Base-by-base conservation (phyloP, 1,140 invertebrate species). In the Myzus persicae region DNA sequence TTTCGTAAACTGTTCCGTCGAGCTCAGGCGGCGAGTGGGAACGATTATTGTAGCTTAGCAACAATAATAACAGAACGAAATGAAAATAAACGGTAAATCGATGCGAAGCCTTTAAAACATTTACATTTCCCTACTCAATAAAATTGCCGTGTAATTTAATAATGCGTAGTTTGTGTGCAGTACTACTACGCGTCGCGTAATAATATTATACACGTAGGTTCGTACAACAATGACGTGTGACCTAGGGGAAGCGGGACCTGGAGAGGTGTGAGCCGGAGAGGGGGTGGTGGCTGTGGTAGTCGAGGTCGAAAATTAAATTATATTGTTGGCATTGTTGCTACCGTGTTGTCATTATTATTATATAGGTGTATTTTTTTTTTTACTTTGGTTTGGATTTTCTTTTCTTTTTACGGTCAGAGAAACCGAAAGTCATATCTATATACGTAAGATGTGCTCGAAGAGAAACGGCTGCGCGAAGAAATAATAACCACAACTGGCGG, bases 71-170 rank as follows among this genome's bases (percentile, higher is more conserved):
- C n/a, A 76, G 14, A n/a, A 76, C 2, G 18, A 42, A 81, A 48
- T 42, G 48, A 38, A 48, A 67, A 91, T 36, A 46, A 91, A 67
- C 31, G n/a, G 11, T 91, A 92, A 92, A 92, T 92, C 91, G 91
- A 92, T 92, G 59, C n/a, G 67, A 81, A 81, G 26, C 91, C 91
- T 92, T 48, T 92, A 84, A 92, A 92, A 92, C 91, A 92, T 92
- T 92, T 92, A 92, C 76, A 90, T 90, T 67, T 90, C 67, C 48
- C 51, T 90, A 42, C 9, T 51, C 88, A 51, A 51, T 51, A 51
- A 22, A 51, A 51, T 51, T 51, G 20, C 22, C 48, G 31, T 59
- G 31, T 90, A 36, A 46, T 36, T 31, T 31, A 46, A 88, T 48
- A 88, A 44, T 90, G 24, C 42, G 40, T 85, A 44, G 31, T 6